These are phyloP conservation scores for Todiramphus saurophagus DNA, from an alignment of 2,113 vertebrate genomes.

Conservation along the genomic window DNA sequence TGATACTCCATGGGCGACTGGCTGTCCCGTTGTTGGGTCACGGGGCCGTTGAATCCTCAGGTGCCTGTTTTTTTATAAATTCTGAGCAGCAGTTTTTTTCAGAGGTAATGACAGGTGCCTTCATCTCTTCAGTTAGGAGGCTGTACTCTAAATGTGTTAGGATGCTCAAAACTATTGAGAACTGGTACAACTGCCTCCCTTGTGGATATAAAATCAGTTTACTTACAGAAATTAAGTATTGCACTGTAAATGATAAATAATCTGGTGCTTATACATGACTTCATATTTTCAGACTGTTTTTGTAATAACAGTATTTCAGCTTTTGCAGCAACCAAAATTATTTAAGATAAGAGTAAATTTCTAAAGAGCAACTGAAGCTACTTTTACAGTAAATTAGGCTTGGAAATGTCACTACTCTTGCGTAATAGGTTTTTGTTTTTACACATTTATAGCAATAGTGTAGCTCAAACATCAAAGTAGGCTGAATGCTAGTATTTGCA, in stretches of 20 bases:
- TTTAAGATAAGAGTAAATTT: neutral
- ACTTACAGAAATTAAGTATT: neutral
- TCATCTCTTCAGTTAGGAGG: neutral
- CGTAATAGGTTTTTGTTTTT: neutral
- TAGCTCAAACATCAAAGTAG: neutral
- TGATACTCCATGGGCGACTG: neutral
- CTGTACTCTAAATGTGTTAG: neutral
- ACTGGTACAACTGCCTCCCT: neutral
- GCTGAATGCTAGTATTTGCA: neutral
- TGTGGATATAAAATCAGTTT: neutral
- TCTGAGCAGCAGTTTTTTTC: neutral
- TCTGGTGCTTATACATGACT: constrained; percentile 16
- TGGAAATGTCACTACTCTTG: neutral
- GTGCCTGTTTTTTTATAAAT: neutral
- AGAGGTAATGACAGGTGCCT: constrained; percentile 32
- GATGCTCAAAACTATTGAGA: neutral
- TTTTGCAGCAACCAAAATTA: constrained; percentile 21
- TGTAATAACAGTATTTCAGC: neutral
- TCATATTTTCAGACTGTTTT: neutral
- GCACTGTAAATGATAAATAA: constrained; percentile 15
- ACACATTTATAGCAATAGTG: constrained; percentile 21
- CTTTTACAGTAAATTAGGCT: constrained; percentile 20
- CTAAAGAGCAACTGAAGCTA: constrained; percentile 36
- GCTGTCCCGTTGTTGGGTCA: neutral
- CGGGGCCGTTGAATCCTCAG: neutral